phyloP scores from a whole-genome alignment of 2,113 vertebrate genomes.

The Lampris incognitus region DNA sequence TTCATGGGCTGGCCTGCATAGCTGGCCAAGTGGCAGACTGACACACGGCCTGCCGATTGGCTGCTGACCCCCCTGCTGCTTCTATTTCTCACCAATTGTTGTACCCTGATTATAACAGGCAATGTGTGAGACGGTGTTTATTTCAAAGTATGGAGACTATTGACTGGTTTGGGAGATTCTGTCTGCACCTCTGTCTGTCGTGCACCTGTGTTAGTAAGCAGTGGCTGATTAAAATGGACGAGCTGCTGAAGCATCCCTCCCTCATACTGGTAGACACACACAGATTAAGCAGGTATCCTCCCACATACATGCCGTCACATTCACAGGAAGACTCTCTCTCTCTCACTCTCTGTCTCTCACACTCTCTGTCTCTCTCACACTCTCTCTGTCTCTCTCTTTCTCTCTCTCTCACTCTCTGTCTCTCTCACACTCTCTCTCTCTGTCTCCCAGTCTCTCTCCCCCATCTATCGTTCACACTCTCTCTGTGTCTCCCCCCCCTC shows the following conservation, averaged over 20 bases:
- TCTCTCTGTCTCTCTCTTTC: no score
- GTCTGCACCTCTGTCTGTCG: slow-evolving; percentile 19
- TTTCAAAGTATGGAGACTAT: slow-evolving; percentile 49
- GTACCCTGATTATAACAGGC: slow-evolving; percentile 44
- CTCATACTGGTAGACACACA: no score
- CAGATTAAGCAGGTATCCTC: no score
- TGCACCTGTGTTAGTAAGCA: slow-evolving; percentile 12
- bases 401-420: no score
- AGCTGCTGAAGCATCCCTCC: slow-evolving; percentile 16
- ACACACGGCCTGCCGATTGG: slow-evolving; percentile 12
- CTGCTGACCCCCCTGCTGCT: slow-evolving; percentile 9
- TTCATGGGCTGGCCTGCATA: slow-evolving; percentile 43
- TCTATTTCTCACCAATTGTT: slow-evolving; percentile 31
- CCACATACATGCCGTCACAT: no score
- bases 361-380: no score
- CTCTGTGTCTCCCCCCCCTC: no score
- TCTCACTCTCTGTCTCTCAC: no score
- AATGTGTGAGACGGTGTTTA: slow-evolving; percentile 46
- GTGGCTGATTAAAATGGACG: slow-evolving; percentile 50
- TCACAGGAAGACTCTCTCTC: no score
- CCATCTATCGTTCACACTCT: no score
- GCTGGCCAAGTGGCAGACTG: neutral
- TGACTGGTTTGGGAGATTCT: slow-evolving; percentile 29
- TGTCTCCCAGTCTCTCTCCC: no score
- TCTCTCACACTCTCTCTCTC: no score